Evolutionary conservation across 1,140 invertebrate species (phyloP).

Genomic region (Pantala flavescens): DNA sequence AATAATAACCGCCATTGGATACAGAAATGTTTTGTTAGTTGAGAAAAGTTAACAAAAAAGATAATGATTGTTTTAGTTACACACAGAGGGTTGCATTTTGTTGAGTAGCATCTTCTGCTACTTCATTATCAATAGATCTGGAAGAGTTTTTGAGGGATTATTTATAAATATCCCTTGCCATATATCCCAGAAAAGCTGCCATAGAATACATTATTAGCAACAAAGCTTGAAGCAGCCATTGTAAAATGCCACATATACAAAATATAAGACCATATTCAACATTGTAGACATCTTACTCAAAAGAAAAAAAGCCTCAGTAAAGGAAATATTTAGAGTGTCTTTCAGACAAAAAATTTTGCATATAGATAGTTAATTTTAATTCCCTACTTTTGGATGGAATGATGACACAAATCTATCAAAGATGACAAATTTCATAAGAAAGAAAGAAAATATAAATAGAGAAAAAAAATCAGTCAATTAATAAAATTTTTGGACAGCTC

Average conservation of each 20-base stretch:
- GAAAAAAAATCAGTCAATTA: too few relatives aligned
- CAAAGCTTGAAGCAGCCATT: background rate
- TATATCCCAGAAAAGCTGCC: constrained; percentile 4
- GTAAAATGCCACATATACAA: background rate
- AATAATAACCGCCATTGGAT: background rate
- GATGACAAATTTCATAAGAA: too few relatives aligned
- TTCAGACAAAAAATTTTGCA: background rate
- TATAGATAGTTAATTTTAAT: background rate
- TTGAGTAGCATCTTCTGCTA: too few relatives aligned
- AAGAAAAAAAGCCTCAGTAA: background rate
- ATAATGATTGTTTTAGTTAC: background rate
- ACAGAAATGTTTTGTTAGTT: background rate
- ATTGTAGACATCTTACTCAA: background rate
- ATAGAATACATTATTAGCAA: background rate
- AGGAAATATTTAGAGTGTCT: background rate
- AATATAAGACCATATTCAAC: background rate
- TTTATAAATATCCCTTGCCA: background rate
- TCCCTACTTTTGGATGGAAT: background rate
- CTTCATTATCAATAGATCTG: too few relatives aligned
- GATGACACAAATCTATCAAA: too few relatives aligned
- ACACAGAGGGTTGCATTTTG: background rate
- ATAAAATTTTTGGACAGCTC: too few relatives aligned
- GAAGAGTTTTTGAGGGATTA: too few relatives aligned
- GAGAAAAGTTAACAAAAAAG: background rate
- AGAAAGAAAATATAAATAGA: too few relatives aligned